Percentiles rank a stretch among this genome's conserved stretches.
Evolutionary conservation across 2,113 vertebrate genomes (phyloP).

Genomic region (Brachypteracias leptosomus): DNA sequence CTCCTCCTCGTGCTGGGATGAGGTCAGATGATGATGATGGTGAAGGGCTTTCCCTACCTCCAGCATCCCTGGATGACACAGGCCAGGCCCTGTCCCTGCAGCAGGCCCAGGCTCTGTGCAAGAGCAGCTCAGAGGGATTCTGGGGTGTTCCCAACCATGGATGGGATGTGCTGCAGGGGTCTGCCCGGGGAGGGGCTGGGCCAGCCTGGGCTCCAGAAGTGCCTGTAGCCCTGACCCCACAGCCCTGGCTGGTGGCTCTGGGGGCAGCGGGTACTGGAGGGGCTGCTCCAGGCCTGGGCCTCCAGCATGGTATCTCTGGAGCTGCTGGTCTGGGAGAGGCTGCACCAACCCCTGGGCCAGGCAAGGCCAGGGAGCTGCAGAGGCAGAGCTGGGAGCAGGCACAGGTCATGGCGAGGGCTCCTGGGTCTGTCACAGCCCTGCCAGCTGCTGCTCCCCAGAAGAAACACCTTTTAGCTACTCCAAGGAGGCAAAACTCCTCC

Average conservation of each 20-base stretch:
- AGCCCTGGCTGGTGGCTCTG: not conserved
- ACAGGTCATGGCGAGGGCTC: not conserved
- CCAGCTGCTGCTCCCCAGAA: not conserved
- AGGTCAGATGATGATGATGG: no score
- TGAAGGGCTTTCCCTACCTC: not conserved
- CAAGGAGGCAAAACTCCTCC: not conserved
- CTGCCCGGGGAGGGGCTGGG: no score
- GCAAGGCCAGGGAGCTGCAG: not conserved
- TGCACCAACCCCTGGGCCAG: not conserved
- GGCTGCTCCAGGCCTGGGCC: not conserved
- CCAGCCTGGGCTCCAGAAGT: not conserved
- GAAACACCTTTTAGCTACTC: not conserved
- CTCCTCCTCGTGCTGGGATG: not conserved
- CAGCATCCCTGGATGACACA: not conserved
- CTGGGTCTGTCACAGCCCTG: not conserved
- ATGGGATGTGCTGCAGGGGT: not conserved
- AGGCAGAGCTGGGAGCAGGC: not conserved
- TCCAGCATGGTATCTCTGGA: not conserved
- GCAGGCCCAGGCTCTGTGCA: not conserved
- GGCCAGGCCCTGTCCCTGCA: not conserved
- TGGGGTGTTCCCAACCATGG: not conserved
- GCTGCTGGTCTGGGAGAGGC: not conserved
- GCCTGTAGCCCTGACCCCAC: no score
- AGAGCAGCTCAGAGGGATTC: not conserved
- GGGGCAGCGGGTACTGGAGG: not conserved